Conservation (phyloP, 2,113 vertebrate species). For the Hippocampus guttulatus region DNA sequence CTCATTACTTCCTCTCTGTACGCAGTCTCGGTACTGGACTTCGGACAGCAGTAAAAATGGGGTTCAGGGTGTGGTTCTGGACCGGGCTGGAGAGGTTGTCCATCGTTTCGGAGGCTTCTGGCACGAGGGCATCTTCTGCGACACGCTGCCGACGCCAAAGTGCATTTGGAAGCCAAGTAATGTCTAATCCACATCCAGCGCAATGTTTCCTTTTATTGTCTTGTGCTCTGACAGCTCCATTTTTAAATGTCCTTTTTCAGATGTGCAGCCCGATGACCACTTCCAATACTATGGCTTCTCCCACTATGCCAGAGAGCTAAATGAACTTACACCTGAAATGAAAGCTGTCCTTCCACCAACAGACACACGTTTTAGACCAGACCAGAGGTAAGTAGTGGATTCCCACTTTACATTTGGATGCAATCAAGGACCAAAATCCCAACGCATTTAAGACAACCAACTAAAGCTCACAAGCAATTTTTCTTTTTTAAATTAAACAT, state of each 20-base stretch:
- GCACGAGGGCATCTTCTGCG: constrained; percentile 88
- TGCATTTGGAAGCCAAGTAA: constrained; percentile 91
- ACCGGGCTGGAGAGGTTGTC: constrained; percentile 76
- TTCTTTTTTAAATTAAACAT: too few species aligned
- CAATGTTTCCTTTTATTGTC: neutral
- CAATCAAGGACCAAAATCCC: neutral
- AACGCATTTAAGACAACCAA: too few species aligned
- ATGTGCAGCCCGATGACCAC: constrained; percentile 80
- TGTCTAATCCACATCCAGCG: constrained; percentile 21
- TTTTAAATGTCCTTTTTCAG: constrained; percentile 53
- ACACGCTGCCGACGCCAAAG: constrained; percentile 71
- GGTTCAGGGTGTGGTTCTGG: constrained; percentile 83
- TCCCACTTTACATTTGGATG: neutral
- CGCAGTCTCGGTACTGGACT: constrained; percentile 82
- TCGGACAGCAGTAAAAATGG: constrained; percentile 80
- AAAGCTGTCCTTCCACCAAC: constrained; percentile 77
- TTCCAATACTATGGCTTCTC: constrained; percentile 84
- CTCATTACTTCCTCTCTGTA: neutral
- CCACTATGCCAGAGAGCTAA: constrained; percentile 83
- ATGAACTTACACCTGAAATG: constrained; percentile 81
- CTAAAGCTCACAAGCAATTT: too few species aligned
- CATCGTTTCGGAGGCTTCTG: constrained; percentile 86
- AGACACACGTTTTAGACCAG: constrained; percentile 83
- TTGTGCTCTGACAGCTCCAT: constrained; percentile 10
- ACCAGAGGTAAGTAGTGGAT: constrained; percentile 78